Evolutionary conservation across 2,888 invertebrate genomes (phyloP).

Genomic region (Molorchus minor): DNA sequence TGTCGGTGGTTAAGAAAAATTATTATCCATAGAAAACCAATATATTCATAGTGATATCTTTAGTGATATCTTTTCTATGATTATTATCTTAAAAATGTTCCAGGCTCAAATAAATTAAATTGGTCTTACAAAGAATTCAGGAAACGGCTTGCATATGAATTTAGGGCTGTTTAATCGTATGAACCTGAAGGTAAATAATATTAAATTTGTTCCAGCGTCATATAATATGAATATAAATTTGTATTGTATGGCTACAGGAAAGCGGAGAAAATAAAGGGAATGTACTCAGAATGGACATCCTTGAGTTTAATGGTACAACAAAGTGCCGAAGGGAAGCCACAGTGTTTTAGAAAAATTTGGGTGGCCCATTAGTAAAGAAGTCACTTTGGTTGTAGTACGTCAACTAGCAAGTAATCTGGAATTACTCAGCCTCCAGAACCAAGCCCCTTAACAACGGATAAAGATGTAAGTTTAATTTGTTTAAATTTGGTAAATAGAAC

Average conservation of each 20-base stretch:
- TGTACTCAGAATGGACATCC: slow-evolving; percentile 88
- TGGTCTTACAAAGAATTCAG: slow-evolving; percentile 1
- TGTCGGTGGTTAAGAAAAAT: too few relatives aligned
- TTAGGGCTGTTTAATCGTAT: slow-evolving; percentile 84
- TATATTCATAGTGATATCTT: too few relatives aligned
- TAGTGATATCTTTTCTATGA: too few relatives aligned
- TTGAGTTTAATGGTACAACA: slow-evolving; percentile 73
- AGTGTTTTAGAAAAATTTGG: slow-evolving; percentile 84
- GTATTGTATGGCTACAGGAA: slow-evolving; percentile 58
- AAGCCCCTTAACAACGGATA: slow-evolving; percentile 83
- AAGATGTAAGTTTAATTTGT: slow-evolving; percentile 70
- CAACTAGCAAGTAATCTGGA: slow-evolving; percentile 76
- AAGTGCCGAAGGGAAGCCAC: slow-evolving; percentile 69
- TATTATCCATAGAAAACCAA: too few relatives aligned
- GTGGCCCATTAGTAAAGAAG: slow-evolving; percentile 77
- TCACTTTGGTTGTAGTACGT: slow-evolving; percentile 81
- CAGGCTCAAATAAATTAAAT: too few relatives aligned
- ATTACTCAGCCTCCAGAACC: slow-evolving; percentile 84
- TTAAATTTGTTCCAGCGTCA: background rate
- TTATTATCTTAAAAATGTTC: too few relatives aligned
- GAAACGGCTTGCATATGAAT: slow-evolving; percentile 71
- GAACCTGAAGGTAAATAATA: slow-evolving; percentile 73
- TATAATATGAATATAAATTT: background rate
- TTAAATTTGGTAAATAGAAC: background rate
- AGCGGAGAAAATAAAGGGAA: slow-evolving; percentile 74